Percentiles rank a stretch among this genome's conserved stretches.
Evolutionary conservation across 1,140 invertebrate genomes (phyloP).

Genomic region (Kradibia gibbosae): DNA sequence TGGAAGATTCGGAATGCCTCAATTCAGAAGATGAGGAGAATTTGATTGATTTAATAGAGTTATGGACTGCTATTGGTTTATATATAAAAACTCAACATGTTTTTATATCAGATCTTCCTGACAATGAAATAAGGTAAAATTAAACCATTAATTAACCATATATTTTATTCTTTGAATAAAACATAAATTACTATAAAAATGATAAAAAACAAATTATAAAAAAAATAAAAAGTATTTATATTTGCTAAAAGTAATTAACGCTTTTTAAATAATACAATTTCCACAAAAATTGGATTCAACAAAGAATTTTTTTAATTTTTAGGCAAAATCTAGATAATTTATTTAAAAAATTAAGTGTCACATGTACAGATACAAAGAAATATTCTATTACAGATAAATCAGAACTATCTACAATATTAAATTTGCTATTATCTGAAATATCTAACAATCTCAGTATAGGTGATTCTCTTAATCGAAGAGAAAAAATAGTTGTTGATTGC

Average conservation of each 20-base stretch:
- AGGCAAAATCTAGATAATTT: slow-evolving; percentile 19
- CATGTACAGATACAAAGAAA: neutral
- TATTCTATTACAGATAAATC: slow-evolving; percentile 6
- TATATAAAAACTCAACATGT: slow-evolving; percentile 61
- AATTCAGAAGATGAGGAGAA: slow-evolving; percentile 53
- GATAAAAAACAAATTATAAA: too few species aligned
- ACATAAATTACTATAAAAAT: too few species aligned
- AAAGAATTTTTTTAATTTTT: too few species aligned
- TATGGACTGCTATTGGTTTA: slow-evolving; percentile 65
- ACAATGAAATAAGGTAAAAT: slow-evolving; percentile 59
- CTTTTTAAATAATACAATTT: too few species aligned
- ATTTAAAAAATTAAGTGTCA: slow-evolving; percentile 24
- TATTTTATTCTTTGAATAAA: too few species aligned
- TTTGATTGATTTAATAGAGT: slow-evolving; percentile 61
- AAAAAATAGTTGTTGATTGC: slow-evolving; percentile 56
- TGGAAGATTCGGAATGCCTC: slow-evolving; percentile 45
- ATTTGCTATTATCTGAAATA: slow-evolving; percentile 60
- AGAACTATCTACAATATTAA: slow-evolving; percentile 30
- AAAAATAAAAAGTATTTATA: too few species aligned
- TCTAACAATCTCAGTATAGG: slow-evolving; percentile 56
- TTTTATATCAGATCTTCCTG: slow-evolving; percentile 59
- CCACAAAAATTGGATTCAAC: too few species aligned
- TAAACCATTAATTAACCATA: neutral
- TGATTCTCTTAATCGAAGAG: slow-evolving; percentile 52
- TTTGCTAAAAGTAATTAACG: too few species aligned